These are phyloP conservation scores for Drosophila paramelanica DNA, from an alignment of 2,888 invertebrate genomes.

Conservation along the genomic window DNA sequence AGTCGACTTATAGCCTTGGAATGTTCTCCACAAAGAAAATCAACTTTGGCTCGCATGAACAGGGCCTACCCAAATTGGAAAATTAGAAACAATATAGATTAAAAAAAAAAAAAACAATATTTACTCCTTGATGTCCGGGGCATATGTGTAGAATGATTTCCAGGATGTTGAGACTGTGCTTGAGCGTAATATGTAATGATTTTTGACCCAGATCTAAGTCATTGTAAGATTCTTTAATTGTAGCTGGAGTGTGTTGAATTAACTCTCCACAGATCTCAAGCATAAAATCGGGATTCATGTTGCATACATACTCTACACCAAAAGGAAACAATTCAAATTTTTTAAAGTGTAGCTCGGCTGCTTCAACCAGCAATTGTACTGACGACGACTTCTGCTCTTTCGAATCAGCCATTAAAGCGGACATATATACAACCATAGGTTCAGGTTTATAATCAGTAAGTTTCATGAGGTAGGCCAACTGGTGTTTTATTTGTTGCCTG, in stretches of 20 bases:
- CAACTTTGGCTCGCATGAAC: slow-evolving; percentile 91
- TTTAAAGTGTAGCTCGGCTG: slow-evolving; percentile 87
- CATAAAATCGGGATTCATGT: slow-evolving; percentile 94
- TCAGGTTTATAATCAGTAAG: slow-evolving; percentile 87
- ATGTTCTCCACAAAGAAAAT: slow-evolving; percentile 92
- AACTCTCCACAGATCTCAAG: slow-evolving; percentile 91
- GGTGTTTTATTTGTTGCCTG: slow-evolving; percentile 90
- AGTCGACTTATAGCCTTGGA: slow-evolving; percentile 90
- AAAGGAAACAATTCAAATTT: slow-evolving; percentile 87
- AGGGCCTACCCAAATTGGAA: slow-evolving; percentile 85
- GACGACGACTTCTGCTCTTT: slow-evolving; percentile 85
- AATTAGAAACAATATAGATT: neutral
- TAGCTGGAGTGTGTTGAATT: slow-evolving; percentile 90
- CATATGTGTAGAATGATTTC: slow-evolving; percentile 91
- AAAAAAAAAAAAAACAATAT: neutral
- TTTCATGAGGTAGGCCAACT: slow-evolving; percentile 94
- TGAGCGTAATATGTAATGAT: slow-evolving; percentile 86
- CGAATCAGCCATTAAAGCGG: slow-evolving; percentile 86
- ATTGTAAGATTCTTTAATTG: slow-evolving; percentile 83
- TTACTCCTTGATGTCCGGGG: slow-evolving; percentile 88
- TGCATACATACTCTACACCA: slow-evolving; percentile 90
- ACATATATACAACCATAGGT: slow-evolving; percentile 89
- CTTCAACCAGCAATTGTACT: slow-evolving; percentile 87
- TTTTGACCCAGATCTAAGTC: slow-evolving; percentile 83
- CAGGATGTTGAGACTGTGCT: slow-evolving; percentile 88